Percentiles rank a stretch among this genome's conserved stretches.
Evolutionary conservation across 2,888 invertebrate genomes (phyloP).

Genomic region (Heliconius charithonia): DNA sequence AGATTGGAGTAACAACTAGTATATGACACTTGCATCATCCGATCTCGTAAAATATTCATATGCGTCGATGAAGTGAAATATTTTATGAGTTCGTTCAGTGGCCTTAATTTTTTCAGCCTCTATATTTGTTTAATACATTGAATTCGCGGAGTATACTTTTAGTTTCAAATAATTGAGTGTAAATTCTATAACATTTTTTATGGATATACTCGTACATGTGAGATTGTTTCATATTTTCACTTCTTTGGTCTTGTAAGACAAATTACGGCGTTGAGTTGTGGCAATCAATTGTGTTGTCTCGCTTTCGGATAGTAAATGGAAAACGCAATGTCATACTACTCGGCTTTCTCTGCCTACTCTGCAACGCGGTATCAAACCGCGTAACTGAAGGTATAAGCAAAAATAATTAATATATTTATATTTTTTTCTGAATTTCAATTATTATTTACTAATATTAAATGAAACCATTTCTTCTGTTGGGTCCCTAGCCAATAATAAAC

Average conservation of each 20-base stretch:
- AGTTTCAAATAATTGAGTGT: background rate
- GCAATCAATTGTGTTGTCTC: too few relatives aligned
- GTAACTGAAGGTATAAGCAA: too few relatives aligned
- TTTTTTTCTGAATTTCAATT: too few relatives aligned
- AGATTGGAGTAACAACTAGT: background rate
- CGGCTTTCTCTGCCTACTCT: too few relatives aligned
- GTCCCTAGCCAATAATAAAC: too few relatives aligned
- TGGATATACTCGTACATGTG: background rate
- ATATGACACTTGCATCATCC: conserved; percentile 14
- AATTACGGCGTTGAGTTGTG: too few relatives aligned
- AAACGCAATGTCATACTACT: too few relatives aligned
- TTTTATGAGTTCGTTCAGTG: conserved; percentile 28
- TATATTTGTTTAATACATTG: conserved; percentile 5
- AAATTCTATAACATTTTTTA: background rate
- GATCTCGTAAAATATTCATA: conserved; percentile 16
- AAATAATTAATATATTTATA: too few relatives aligned
- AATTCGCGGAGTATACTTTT: background rate
- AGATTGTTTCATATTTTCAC: background rate
- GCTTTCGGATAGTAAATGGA: too few relatives aligned
- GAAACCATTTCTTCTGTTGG: too few relatives aligned
- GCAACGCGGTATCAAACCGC: too few relatives aligned
- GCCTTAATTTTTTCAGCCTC: background rate
- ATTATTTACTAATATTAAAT: too few relatives aligned
- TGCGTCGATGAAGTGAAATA: conserved; percentile 21
- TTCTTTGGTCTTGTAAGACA: background rate